A percentile compares a stretch with the other conserved stretches of the same genome.
These are phyloP conservation scores for Torymus aiolomorphi DNA, from an alignment of 2,888 invertebrate genomes.

Conservation along the genomic window DNA sequence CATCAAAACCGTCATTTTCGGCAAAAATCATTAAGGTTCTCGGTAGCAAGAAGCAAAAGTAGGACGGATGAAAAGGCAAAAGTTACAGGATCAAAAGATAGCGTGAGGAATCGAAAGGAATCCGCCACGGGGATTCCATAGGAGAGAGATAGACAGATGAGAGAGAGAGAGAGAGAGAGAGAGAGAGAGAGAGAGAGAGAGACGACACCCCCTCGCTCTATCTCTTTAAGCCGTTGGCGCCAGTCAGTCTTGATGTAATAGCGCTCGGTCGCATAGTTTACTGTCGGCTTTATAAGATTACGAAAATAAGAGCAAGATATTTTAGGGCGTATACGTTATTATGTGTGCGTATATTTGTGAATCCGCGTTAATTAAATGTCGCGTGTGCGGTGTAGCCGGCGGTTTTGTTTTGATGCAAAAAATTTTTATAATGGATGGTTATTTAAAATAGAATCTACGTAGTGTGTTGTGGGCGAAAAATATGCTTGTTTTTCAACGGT, in stretches of 20 bases:
- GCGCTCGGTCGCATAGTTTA: slow-evolving; percentile 18
- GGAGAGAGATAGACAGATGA: too few species aligned
- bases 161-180: slow-evolving; percentile 8
- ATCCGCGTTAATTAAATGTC: slow-evolving; percentile 25
- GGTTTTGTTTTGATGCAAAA: too few species aligned
- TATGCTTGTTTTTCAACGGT: too few species aligned
- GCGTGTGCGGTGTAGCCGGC: not conserved
- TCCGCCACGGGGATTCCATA: not conserved
- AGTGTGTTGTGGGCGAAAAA: too few species aligned
- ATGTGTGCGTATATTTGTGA: not conserved
- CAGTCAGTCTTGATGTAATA: slow-evolving; percentile 45
- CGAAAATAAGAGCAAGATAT: slow-evolving; percentile 41
- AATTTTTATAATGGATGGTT: too few species aligned
- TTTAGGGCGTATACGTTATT: slow-evolving; percentile 16
- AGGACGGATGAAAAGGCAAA: not conserved
- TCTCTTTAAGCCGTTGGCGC: slow-evolving; percentile 43
- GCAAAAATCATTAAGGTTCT: not conserved
- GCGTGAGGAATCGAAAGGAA: slow-evolving; percentile 1
- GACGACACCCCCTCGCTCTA: slow-evolving; percentile 14
- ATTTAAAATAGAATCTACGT: too few species aligned
- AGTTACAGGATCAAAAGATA: not conserved
- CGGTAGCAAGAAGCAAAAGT: not conserved
- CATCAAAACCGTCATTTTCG: too few species aligned
- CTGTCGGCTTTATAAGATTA: slow-evolving; percentile 33
- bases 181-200: slow-evolving; percentile 4